Evolutionary conservation across 2,113 vertebrate genomes (phyloP).

Genomic region (Cryptotis parvus): DNA sequence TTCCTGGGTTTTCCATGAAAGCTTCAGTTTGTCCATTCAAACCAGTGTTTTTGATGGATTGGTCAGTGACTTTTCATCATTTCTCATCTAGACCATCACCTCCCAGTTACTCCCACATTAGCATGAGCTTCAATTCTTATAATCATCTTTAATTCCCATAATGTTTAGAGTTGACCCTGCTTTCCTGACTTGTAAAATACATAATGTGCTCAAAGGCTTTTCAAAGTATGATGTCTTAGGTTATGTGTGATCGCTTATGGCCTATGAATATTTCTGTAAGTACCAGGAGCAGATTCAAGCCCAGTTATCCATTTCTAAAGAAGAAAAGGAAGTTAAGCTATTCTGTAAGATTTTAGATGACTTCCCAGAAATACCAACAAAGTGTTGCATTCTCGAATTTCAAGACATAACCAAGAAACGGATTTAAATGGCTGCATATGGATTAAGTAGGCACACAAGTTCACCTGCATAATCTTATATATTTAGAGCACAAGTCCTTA

Average conservation of each 20-base stretch:
- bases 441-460: slow-evolving; percentile 52
- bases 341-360: slow-evolving; percentile 8
- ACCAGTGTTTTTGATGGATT: not conserved
- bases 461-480: slow-evolving; percentile 61
- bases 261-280: not conserved
- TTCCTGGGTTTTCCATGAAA: not conserved
- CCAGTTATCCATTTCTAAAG: slow-evolving; percentile 15
- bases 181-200: not conserved
- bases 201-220: not conserved
- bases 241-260: not conserved
- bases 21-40: not conserved
- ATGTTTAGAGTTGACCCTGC: not conserved
- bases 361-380: slow-evolving; percentile 71
- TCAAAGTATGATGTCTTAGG: not conserved
- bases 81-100: not conserved
- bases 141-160: not conserved
- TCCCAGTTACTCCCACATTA: not conserved
- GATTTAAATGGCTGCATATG: slow-evolving; percentile 56
- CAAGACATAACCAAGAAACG: slow-evolving; percentile 67
- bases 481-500: slow-evolving; percentile 72
- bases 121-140: not conserved
- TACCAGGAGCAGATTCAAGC: not conserved
- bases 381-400: slow-evolving; percentile 63
- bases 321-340: slow-evolving; percentile 43
- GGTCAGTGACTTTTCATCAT: not conserved